Percentiles rank a stretch among this genome's conserved stretches.
Conservation (phyloP, 53 echinoderm and acorn worm species). For the Antedon mediterranea region DNA sequence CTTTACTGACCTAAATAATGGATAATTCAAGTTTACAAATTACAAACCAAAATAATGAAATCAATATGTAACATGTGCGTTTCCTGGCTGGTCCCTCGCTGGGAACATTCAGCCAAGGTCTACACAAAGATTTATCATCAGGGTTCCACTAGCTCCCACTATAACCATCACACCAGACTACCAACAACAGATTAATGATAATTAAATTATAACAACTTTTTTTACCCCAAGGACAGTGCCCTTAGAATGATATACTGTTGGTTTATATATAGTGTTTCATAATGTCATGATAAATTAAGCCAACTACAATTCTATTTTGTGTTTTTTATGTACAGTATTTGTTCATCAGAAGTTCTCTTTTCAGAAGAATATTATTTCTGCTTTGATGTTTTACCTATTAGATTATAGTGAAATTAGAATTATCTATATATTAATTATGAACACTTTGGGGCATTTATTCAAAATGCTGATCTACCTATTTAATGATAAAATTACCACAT, state of each 20-base stretch:
- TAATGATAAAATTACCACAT: too few relatives aligned
- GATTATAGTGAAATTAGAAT: too few relatives aligned
- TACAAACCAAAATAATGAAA: background rate
- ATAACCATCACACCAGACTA: background rate
- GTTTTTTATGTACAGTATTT: too few relatives aligned
- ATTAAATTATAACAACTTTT: background rate
- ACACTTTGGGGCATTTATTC: too few relatives aligned
- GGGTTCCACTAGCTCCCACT: background rate
- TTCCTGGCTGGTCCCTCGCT: background rate
- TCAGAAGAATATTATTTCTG: too few relatives aligned
- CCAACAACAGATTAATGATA: background rate
- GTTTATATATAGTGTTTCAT: background rate
- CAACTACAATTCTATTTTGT: background rate
- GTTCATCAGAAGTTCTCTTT: too few relatives aligned
- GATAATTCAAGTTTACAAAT: background rate
- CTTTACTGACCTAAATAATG: background rate
- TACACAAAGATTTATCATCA: background rate
- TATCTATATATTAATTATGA: too few relatives aligned
- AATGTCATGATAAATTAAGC: background rate
- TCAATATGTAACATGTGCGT: background rate
- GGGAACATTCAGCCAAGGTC: conserved; percentile 1
- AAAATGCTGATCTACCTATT: too few relatives aligned
- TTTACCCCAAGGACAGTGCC: background rate
- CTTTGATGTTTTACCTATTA: too few relatives aligned
- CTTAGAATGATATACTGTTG: background rate